Conservation (phyloP, 2,888 invertebrate species). For the Sclerodermus sp. region DNA sequence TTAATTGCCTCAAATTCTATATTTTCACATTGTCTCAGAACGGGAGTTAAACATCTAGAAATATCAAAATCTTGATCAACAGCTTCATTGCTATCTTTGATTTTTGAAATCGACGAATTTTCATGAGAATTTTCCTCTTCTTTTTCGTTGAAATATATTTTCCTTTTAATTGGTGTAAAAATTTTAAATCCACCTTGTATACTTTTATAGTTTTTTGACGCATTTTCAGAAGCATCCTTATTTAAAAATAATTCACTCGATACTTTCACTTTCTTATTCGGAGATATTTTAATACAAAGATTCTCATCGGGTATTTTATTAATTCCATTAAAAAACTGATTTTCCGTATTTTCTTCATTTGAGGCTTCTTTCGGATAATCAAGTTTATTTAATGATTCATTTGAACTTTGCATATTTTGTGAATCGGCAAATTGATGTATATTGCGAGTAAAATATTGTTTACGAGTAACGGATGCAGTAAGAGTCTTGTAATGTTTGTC, state of each 20-base stretch:
- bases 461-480: slow-evolving; percentile 29
- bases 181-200: slow-evolving; percentile 44
- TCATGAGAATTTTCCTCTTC: slow-evolving; percentile 1
- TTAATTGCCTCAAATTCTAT: background rate
- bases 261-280: slow-evolving; percentile 25
- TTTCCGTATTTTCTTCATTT: background rate
- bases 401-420: no score
- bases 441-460: slow-evolving; percentile 27
- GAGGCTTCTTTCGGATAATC: background rate
- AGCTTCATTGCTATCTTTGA: background rate
- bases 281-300: slow-evolving; percentile 16
- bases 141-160: background rate
- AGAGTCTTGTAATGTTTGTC: slow-evolving; percentile 42
- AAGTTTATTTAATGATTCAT: no score
- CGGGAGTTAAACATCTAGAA: slow-evolving; percentile 26
- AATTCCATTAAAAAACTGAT: background rate
- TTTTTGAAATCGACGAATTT: background rate
- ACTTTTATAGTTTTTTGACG: slow-evolving; percentile 15
- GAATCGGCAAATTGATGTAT: no score
- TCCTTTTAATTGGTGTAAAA: slow-evolving; percentile 46
- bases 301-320: no score
- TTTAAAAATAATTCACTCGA: slow-evolving; percentile 9
- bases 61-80: slow-evolving; percentile 4
- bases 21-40: slow-evolving; percentile 2
- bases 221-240: background rate